These are phyloP conservation scores for Plotosus lineatus DNA, from an alignment of 2,113 vertebrate genomes.

Conservation along the genomic window DNA sequence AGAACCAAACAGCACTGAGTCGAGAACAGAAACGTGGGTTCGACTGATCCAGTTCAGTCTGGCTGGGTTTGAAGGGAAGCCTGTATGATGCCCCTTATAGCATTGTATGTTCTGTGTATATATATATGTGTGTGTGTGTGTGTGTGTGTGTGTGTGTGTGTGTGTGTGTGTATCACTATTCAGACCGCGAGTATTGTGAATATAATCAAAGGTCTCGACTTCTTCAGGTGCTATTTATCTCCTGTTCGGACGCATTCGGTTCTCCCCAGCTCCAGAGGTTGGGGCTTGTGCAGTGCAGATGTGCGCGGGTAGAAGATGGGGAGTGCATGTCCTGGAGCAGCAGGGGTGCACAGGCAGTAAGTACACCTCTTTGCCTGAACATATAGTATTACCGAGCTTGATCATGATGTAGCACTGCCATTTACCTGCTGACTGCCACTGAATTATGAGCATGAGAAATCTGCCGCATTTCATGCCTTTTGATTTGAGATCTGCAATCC, in stretches of 20 bases:
- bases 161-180: neutral
- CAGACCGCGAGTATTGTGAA: neutral
- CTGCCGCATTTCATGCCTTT: constrained; percentile 30
- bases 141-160: too few relatives aligned
- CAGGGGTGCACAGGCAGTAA: constrained; percentile 45
- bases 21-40: neutral
- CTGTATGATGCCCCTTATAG: neutral
- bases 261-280: constrained; percentile 32
- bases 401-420: constrained; percentile 44
- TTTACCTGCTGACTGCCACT: constrained; percentile 44
- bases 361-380: constrained; percentile 52
- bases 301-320: constrained; percentile 44
- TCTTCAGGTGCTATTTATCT: constrained; percentile 7
- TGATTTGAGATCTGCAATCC: constrained; percentile 39
- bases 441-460: constrained; percentile 51
- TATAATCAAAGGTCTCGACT: neutral
- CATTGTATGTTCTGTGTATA: neutral
- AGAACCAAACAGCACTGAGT: neutral
- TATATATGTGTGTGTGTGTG: too few relatives aligned
- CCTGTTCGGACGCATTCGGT: constrained; percentile 34
- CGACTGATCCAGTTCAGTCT: neutral
- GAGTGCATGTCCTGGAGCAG: constrained; percentile 52
- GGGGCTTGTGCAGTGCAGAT: constrained; percentile 44
- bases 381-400: constrained; percentile 52
- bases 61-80: neutral